A percentile compares a stretch with the other conserved stretches of the same genome.
phyloP scores from a whole-genome alignment of 2,113 vertebrate species.

The Actenoides hombroni region DNA sequence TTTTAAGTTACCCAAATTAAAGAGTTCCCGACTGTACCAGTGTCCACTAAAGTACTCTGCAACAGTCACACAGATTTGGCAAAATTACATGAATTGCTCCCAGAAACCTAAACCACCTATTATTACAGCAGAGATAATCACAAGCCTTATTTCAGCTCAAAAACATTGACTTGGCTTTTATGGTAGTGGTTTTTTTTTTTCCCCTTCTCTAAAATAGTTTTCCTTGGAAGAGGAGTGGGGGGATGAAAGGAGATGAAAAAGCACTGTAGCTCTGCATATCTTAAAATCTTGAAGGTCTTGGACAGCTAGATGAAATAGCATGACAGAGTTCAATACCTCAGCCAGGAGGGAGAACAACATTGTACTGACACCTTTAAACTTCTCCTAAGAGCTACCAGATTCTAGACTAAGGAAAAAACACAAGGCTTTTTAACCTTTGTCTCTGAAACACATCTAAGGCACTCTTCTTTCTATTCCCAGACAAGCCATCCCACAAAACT shows the following conservation, averaged over 20 bases:
- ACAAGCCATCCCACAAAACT: neutral
- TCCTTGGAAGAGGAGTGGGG: neutral
- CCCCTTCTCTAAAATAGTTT: neutral
- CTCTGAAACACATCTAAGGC: neutral
- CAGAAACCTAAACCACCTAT: neutral
- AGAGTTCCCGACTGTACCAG: neutral
- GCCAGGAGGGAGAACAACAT: neutral
- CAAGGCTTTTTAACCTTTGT: neutral
- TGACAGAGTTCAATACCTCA: neutral
- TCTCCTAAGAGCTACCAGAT: neutral
- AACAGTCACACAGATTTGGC: neutral
- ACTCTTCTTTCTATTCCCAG: neutral
- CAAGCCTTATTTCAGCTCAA: neutral
- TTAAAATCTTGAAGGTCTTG: neutral
- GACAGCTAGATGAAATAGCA: neutral
- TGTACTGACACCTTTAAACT: neutral
- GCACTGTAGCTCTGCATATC: neutral
- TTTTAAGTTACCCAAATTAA: neutral
- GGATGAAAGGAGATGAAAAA: neutral
- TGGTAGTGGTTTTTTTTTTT: neutral
- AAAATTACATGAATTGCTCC: neutral
- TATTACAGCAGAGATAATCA: constrained; percentile 13
- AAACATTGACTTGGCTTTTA: neutral
- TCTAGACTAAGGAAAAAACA: neutral
- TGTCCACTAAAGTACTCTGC: neutral